Evolutionary conservation across 30 jellyfish, hydroid and myxozoan genomes (phyloP).

Genomic region (Hydractinia symbiolongicarpus): DNA sequence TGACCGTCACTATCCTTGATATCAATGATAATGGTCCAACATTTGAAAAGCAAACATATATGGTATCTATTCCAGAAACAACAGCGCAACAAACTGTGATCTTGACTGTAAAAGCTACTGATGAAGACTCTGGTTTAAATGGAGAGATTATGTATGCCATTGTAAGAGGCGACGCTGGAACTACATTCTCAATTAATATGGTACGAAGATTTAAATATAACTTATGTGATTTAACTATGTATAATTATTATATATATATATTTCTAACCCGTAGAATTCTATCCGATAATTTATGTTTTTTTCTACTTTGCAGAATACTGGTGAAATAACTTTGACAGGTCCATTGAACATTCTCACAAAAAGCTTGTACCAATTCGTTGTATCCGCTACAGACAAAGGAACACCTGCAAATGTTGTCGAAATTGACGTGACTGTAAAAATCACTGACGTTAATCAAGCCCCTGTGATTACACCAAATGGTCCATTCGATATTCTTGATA

Average conservation of each 20-base stretch:
- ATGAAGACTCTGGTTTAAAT: slow-evolving; percentile 8
- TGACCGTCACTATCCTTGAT: slow-evolving; percentile 8
- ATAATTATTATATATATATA: not conserved
- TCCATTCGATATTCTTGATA: slow-evolving; percentile 12
- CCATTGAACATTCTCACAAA: not conserved
- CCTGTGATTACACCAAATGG: not conserved
- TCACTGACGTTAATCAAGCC: not conserved
- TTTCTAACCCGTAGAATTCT: not conserved
- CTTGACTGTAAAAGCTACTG: slow-evolving; percentile 6
- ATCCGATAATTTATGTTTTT: not conserved
- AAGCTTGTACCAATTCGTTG: not conserved
- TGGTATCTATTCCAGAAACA: not conserved
- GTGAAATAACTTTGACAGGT: not conserved
- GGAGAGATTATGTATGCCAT: slow-evolving; percentile 3
- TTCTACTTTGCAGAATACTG: not conserved
- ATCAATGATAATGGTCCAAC: slow-evolving; percentile 2
- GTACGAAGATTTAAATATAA: not conserved
- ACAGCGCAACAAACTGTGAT: not conserved
- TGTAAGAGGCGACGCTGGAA: not conserved
- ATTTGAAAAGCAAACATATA: not conserved
- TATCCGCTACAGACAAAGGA: slow-evolving; percentile 13
- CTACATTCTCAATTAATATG: slow-evolving; percentile 1
- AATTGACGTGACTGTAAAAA: not conserved
- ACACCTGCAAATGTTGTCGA: not conserved
- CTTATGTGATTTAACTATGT: not conserved